Conservation (phyloP, 2,888 invertebrate species). For the Platycheirus albimanus region DNA sequence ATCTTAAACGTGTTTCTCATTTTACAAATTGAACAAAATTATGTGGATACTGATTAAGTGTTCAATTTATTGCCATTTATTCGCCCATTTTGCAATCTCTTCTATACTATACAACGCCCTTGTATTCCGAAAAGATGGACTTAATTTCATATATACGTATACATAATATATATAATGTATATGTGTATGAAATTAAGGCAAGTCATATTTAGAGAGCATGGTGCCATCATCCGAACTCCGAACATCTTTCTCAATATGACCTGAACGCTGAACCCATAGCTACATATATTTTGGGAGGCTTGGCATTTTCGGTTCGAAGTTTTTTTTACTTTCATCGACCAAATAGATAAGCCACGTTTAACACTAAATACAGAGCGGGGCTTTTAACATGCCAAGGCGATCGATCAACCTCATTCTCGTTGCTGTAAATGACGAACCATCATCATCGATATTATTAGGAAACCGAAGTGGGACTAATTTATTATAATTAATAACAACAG, state of each 20-base stretch:
- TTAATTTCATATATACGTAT: background rate
- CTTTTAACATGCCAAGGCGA: constrained; percentile 36
- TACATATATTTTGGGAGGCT: constrained; percentile 58
- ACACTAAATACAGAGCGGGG: constrained; percentile 70
- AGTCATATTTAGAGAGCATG: constrained; percentile 16
- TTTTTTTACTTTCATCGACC: constrained; percentile 50
- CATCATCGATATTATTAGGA: constrained; percentile 72
- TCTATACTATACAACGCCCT: constrained; percentile 47
- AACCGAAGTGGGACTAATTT: constrained; percentile 68
- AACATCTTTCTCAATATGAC: constrained; percentile 62
- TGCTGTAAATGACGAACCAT: constrained; percentile 68
- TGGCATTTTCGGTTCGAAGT: constrained; percentile 26
- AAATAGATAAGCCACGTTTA: constrained; percentile 72
- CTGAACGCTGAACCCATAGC: no score
- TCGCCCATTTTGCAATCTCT: constrained; percentile 72
- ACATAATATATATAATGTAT: no score
- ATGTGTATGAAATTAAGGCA: no score
- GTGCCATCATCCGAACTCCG: constrained; percentile 2
- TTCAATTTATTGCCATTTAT: constrained; percentile 77
- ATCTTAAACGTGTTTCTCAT: constrained; percentile 82
- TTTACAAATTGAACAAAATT: constrained; percentile 84
- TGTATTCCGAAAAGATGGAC: constrained; percentile 45
- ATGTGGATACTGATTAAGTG: constrained; percentile 84
- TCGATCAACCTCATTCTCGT: constrained; percentile 13
- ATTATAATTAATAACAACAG: constrained; percentile 74